Base-by-base conservation (phyloP, 2,797 vertebrate species). In the Pantherophis alleghaniensis region DNA sequence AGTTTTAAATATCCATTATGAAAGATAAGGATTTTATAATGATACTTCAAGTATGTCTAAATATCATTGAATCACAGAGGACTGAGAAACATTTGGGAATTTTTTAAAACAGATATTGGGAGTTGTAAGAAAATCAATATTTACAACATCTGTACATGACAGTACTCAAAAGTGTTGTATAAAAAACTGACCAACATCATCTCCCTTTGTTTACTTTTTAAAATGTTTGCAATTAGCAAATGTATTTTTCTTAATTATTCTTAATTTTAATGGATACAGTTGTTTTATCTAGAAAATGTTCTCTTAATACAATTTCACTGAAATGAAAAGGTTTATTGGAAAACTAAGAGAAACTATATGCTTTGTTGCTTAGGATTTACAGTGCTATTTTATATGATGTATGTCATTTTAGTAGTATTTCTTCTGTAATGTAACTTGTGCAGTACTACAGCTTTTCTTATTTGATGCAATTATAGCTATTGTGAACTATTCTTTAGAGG, bases 61-160 rank as follows among this genome's bases (percentile, higher is more conserved):
- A 47, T 94, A 90, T n/a, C 93, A 56, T 95, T 96, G 96, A 95
- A 94, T 96, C 90, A 59, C 94, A 91, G 90, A 86, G 90, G 69
- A 95, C 18, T 92, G 89, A 63, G 88, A 94, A 96, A 95, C 91
- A 11, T 22, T 88, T 57, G 92, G 60, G 88, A 51, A 69, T 55
- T 63, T 90, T 95, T 92, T 74, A 24, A 51, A 90, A 89, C 3
- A 96, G 88, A 83, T 93, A 91, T 95, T 95, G 94, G 94, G 69
- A 87, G 55, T 94, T 91, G 94, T 96, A 94, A 87, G 66, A 96
- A 95, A 95, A 93, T n/a, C 53, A 96, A 94, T 95, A 96, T 92
- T 94, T 93, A 53, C 2, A 11, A 94, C 7, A 95, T 96, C 57
- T 96, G 79, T 93, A 18, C 92, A 90, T 95, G 93, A 89, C 56